Conservation (phyloP, 2,888 invertebrate species). For the Amiota communis region DNA sequence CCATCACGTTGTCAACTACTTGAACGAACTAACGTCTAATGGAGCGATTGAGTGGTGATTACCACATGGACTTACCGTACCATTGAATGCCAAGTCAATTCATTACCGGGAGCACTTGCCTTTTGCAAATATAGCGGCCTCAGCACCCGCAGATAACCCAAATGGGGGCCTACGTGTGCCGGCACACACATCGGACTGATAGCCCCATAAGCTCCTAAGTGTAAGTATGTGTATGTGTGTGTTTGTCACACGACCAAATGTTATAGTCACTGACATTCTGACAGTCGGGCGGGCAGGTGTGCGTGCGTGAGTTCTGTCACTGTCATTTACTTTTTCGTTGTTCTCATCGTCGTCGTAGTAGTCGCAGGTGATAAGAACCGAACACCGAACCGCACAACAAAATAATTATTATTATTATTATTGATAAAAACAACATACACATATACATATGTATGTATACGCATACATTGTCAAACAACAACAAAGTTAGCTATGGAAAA, state of each 20-base stretch:
- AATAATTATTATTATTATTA: slow-evolving; percentile 67
- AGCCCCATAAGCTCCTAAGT: slow-evolving; percentile 44
- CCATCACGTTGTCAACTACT: slow-evolving; percentile 12
- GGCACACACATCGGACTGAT: slow-evolving; percentile 43
- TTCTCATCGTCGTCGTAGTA: background rate
- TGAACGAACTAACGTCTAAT: background rate
- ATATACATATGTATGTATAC: slow-evolving; percentile 25
- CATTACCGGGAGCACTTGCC: slow-evolving; percentile 14
- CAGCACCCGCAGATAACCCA: background rate
- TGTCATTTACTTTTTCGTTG: no score
- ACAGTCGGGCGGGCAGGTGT: slow-evolving; percentile 24
- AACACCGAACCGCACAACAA: slow-evolving; percentile 53
- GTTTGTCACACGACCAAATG: slow-evolving; percentile 58
- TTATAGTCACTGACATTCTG: background rate
- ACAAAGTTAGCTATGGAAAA: slow-evolving; percentile 56
- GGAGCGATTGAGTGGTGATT: background rate
- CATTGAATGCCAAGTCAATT: background rate
- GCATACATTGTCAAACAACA: slow-evolving; percentile 39
- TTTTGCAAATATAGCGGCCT: background rate
- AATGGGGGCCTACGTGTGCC: slow-evolving; percentile 22
- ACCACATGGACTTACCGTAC: background rate
- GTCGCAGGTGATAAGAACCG: slow-evolving; percentile 55
- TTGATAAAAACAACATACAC: slow-evolving; percentile 50
- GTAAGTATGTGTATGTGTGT: slow-evolving; percentile 55
- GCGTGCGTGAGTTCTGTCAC: background rate